Base-by-base conservation (phyloP, 2,113 vertebrate species). In the Saccopteryx bilineata region DNA sequence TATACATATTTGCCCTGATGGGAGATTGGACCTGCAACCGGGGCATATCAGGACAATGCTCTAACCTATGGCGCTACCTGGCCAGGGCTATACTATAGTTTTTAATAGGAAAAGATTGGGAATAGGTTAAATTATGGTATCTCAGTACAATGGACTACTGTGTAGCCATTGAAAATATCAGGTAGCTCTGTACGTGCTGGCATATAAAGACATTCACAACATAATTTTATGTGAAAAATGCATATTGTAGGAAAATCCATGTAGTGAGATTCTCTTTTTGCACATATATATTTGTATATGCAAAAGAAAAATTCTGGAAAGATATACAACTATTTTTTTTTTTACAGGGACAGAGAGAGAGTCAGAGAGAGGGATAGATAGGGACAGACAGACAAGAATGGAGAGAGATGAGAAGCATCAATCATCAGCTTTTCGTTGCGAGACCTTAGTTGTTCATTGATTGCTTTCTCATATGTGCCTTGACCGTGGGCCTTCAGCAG, bases 171-270 rank as follows among this genome's bases (percentile, higher is more conserved):
- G 39, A 39, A 39, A 88, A 93, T 88, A 88, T 63, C 4, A 33
- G 9, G 28, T 58, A 83, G 60, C 48, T 26, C 31, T 54, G 63
- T 74, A 81, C 19, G 26, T 88, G 28, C 14, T 71, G 39, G 21
- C 21, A 52, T 72, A 18, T 75, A 90, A 94, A 94, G 26, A 68
- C 17, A 88, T 24, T 63, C 10, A 72, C 56, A 75, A 89, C 58
- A 82, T 75, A 89, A 83, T 83, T 94, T 90, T 89, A 50, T 50
- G 50, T 83, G 60, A 83, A 93, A 87, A 84, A 74, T 65, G 28
- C 10, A 66, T 48, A 19, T 81, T 81, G 78, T 56, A 89, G 21
- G 33, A 88, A 92, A 88, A 48, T 81, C 19, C 31, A 6, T 78
- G 5, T 39, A 61, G 23, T 71, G 24, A 60, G 46, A 71, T 79